A percentile compares a stretch with the other conserved stretches of the same genome.
phyloP scores from a whole-genome alignment of 1,140 invertebrate species.

The Drosophila leontia region DNA sequence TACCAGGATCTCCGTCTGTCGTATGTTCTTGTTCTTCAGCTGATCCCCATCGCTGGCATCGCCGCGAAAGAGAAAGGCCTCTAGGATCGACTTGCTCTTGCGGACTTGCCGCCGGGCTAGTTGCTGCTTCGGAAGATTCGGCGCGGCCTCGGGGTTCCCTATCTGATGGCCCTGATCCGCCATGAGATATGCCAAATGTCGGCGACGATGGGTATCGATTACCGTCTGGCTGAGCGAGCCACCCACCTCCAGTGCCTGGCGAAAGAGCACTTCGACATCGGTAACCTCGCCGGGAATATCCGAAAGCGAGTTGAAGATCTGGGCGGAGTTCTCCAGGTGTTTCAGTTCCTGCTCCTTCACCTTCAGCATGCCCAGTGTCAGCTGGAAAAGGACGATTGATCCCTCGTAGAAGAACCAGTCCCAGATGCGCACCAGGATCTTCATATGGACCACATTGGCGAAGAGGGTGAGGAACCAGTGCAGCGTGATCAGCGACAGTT shows the following conservation, averaged over 20 bases:
- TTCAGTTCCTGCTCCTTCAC: constrained; percentile 94
- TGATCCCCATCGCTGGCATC: constrained; percentile 88
- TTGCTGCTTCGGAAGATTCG: constrained; percentile 96
- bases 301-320: constrained; percentile 98
- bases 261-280: constrained; percentile 91
- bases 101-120: constrained; percentile 93
- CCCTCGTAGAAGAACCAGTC: constrained; percentile 98
- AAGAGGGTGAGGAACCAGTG: constrained; percentile 99
- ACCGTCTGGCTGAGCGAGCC: constrained; percentile 93
- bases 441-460: constrained; percentile 99
- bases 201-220: constrained; percentile 94
- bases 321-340: constrained; percentile 95
- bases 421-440: constrained; percentile 96
- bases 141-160: constrained; percentile 94
- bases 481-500: constrained; percentile 97
- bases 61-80: constrained; percentile 93
- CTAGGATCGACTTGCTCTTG: constrained; percentile 95
- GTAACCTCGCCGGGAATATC: constrained; percentile 97
- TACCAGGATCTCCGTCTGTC: constrained; percentile 97
- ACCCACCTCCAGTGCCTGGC: constrained; percentile 86
- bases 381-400: constrained; percentile 97
- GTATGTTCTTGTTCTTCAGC: constrained; percentile 97
- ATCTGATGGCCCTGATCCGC: constrained; percentile 96
- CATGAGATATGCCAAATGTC: constrained; percentile 98
- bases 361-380: constrained; percentile 97